Conservation (phyloP, 2,888 invertebrate species). For the Scaptomyza flava region DNA sequence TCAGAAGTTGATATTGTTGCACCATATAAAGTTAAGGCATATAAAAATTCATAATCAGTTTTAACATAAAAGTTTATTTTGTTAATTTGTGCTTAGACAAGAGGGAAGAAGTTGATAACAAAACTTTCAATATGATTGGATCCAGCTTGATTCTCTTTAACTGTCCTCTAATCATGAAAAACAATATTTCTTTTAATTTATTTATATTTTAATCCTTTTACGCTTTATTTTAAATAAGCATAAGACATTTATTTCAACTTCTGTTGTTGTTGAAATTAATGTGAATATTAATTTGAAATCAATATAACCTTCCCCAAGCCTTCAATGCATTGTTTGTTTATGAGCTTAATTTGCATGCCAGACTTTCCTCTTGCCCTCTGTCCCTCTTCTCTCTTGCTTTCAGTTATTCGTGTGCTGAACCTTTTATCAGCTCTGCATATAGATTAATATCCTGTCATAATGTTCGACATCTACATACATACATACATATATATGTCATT, state of each 20-base stretch:
- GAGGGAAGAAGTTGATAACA: too few relatives aligned
- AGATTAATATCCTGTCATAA: slow-evolving; percentile 18
- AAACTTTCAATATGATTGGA: too few relatives aligned
- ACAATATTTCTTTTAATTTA: too few relatives aligned
- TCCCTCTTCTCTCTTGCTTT: slow-evolving; percentile 15
- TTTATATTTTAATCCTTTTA: neutral
- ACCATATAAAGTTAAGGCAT: neutral
- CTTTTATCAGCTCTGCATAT: neutral
- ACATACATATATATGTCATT: slow-evolving; percentile 30
- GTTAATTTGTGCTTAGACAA: too few relatives aligned
- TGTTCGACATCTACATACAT: slow-evolving; percentile 1
- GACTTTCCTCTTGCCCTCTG: neutral
- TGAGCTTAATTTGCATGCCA: slow-evolving; percentile 50
- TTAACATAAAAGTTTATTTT: neutral
- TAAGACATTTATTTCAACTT: neutral
- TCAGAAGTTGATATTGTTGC: neutral
- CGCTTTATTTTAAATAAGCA: neutral
- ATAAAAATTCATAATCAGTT: neutral
- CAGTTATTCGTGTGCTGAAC: neutral
- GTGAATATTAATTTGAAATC: neutral
- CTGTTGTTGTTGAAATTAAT: neutral
- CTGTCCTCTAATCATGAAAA: too few relatives aligned
- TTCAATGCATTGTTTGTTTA: slow-evolving; percentile 37
- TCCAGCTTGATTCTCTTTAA: too few relatives aligned
- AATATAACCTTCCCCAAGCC: neutral